Evolutionary conservation across 2,113 vertebrate species (phyloP).

Genomic region (Pterocles burchelli): DNA sequence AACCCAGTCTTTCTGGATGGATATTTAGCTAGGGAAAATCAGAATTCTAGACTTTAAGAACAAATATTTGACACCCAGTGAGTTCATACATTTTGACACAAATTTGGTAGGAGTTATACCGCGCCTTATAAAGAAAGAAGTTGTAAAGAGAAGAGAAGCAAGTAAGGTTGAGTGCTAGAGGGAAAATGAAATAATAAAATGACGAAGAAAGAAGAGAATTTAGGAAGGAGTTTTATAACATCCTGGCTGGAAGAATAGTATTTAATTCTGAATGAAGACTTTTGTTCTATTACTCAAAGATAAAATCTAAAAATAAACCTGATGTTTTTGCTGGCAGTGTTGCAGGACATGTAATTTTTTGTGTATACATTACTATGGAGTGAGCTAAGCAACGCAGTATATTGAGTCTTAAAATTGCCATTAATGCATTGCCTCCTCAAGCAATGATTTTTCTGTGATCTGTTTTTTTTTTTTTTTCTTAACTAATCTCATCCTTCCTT

Average conservation of each 20-base stretch:
- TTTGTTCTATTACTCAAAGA: neutral
- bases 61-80: neutral
- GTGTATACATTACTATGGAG: neutral
- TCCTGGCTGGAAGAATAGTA: neutral
- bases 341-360: neutral
- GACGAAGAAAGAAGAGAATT: neutral
- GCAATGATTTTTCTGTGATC: neutral
- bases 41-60: neutral
- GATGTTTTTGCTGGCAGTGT: neutral
- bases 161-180: neutral
- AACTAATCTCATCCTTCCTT: neutral
- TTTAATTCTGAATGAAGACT: neutral
- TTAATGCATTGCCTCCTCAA: neutral
- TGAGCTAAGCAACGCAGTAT: neutral
- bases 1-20: neutral
- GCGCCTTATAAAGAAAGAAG: neutral
- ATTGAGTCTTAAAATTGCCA: neutral
- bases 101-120: neutral
- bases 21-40: neutral
- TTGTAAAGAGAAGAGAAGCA: neutral
- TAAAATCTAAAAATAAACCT: constrained; percentile 5
- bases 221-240: neutral
- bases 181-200: neutral
- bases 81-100: neutral
- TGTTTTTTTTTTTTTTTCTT: neutral